Conservation (phyloP, 1,140 invertebrate species). For the Rhopalosiphum maidis region DNA sequence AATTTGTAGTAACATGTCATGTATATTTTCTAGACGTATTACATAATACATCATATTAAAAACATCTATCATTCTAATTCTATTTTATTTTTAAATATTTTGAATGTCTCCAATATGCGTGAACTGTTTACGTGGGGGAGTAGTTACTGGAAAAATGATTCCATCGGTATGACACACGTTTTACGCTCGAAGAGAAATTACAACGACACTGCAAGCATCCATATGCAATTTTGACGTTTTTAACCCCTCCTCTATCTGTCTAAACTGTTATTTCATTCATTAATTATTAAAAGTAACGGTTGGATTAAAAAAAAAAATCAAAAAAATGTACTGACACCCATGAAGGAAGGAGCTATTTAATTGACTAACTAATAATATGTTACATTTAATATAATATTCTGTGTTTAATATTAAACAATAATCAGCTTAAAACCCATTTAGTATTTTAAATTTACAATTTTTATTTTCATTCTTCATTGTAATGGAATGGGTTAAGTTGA, state of each 20-base stretch:
- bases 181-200: conserved; percentile 47
- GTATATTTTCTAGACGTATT: background rate
- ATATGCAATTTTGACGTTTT: conserved; percentile 42
- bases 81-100: conserved; percentile 53
- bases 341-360: background rate
- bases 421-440: background rate
- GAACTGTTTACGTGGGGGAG: conserved; percentile 20
- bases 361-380: background rate
- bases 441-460: background rate
- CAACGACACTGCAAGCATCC: background rate
- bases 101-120: background rate
- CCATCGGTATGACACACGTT: conserved; percentile 25
- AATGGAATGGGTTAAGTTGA: background rate
- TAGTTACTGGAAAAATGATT: conserved; percentile 44
- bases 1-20: background rate
- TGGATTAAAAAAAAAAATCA: conserved; percentile 6
- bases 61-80: background rate
- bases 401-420: background rate
- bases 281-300: conserved; percentile 29
- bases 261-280: conserved; percentile 39
- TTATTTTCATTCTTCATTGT: background rate
- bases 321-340: background rate
- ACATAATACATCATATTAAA: background rate
- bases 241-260: background rate
- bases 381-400: background rate